Evolutionary conservation across 1,140 invertebrate genomes (phyloP).

Genomic region (Scaptodrosophila lebanonensis): DNA sequence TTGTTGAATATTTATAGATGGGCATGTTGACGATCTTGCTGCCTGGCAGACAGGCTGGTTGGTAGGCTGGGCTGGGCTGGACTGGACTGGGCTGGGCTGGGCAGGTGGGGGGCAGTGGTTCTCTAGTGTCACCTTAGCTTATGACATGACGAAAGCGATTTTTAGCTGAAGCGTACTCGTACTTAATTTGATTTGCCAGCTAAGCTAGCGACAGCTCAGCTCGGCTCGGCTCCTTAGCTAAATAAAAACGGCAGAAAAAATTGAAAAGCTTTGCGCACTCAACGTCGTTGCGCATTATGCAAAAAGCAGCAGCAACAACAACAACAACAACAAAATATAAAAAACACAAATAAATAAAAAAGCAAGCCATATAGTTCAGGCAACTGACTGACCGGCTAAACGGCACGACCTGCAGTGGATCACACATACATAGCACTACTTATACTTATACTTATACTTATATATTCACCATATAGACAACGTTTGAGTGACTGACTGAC

Average conservation of each 20-base stretch:
- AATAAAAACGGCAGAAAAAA: no score
- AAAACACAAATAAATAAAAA: not conserved
- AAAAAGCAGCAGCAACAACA: not conserved
- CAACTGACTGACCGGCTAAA: slow-evolving; percentile 1
- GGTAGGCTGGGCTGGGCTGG: not conserved
- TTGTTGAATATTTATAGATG: slow-evolving; percentile 68
- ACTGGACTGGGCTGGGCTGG: no score
- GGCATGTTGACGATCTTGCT: not conserved
- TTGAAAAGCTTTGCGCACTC: no score
- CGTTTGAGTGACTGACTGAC: no score
- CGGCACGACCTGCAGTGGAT: slow-evolving; percentile 5
- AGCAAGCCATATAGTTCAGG: slow-evolving; percentile 4
- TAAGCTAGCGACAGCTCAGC: not conserved
- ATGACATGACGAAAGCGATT: slow-evolving; percentile 44
- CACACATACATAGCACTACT: slow-evolving; percentile 15
- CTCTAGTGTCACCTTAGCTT: slow-evolving; percentile 52
- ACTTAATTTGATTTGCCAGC: slow-evolving; percentile 33
- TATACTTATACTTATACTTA: not conserved
- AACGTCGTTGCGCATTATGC: no score
- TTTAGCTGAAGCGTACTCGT: slow-evolving; percentile 27
- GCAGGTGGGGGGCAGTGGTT: slow-evolving; percentile 2
- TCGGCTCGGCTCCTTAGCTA: no score
- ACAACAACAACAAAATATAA: slow-evolving; percentile 1
- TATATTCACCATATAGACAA: not conserved
- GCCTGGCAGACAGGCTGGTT: not conserved